Evolutionary conservation across 2,113 vertebrate species (phyloP).

Genomic region (Oxyruncus cristatus): DNA sequence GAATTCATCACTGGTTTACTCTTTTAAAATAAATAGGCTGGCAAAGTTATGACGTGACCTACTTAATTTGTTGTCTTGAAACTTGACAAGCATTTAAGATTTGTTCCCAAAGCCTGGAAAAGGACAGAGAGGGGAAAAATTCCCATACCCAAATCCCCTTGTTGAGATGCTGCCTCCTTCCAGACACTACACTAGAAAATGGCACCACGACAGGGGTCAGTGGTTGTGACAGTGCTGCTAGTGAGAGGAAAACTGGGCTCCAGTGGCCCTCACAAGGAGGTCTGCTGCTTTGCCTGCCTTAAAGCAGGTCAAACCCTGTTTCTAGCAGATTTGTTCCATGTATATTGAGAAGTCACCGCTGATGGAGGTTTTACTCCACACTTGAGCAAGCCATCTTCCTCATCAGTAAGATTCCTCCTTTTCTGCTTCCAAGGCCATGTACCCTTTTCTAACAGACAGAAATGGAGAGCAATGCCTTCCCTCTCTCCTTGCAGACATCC

Average conservation of each 20-base stretch:
- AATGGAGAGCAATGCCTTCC: not conserved
- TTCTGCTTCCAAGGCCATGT: not conserved
- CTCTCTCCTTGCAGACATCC: not conserved
- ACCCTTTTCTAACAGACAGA: not conserved
- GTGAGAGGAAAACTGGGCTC: not conserved
- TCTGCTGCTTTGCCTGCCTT: not conserved
- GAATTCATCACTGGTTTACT: not conserved
- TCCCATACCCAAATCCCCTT: not conserved
- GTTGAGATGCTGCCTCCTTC: accelerated
- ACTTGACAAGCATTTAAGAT: not conserved
- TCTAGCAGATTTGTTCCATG: not conserved
- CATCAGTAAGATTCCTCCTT: not conserved
- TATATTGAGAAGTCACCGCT: not conserved
- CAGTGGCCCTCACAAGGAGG: not conserved
- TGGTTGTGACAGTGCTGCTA: not conserved
- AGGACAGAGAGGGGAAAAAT: not conserved
- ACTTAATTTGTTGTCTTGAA: slow-evolving; percentile 36
- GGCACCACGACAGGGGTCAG: not conserved
- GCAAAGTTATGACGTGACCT: not conserved
- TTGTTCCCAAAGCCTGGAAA: not conserved
- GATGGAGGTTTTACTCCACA: not conserved
- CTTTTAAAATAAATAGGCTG: slow-evolving; percentile 12
- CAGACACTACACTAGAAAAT: not conserved
- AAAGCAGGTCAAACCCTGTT: not conserved
- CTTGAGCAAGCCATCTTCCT: not conserved